A percentile compares a stretch with the other conserved stretches of the same genome.
Evolutionary conservation across 2,888 invertebrate genomes (phyloP).

Genomic region (Chrysolina haemoptera): DNA sequence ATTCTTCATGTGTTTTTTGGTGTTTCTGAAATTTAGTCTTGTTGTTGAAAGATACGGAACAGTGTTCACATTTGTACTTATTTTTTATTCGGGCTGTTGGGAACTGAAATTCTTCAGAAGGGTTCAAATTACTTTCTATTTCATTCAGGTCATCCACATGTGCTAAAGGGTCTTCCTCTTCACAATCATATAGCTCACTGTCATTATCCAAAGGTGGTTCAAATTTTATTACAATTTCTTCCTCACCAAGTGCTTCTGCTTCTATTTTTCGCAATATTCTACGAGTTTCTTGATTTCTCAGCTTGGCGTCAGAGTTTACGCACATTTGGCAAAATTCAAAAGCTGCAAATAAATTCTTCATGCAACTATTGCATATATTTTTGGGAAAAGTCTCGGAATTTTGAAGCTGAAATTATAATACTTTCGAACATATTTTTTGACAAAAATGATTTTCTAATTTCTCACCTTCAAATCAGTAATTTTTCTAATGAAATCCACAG

Average conservation of each 20-base stretch:
- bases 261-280: conserved; percentile 55
- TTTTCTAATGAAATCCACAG: conserved; percentile 50
- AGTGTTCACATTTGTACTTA: conserved; percentile 55
- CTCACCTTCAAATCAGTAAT: conserved; percentile 53
- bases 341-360: conserved; percentile 37
- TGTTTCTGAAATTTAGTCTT: conserved; percentile 56
- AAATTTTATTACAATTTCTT: conserved; percentile 44
- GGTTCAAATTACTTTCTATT: conserved; percentile 20
- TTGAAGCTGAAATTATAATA: conserved; percentile 46
- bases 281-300: conserved; percentile 54
- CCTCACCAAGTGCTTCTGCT: conserved; percentile 53
- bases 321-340: conserved; percentile 52
- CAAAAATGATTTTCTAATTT: conserved; percentile 29
- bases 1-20: conserved; percentile 54
- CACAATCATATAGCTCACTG: conserved; percentile 34
- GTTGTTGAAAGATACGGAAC: conserved; percentile 54
- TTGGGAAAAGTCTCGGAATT: conserved; percentile 51
- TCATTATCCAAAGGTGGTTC: conserved; percentile 32
- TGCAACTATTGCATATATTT: conserved; percentile 51
- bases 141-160: conserved; percentile 28
- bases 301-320: conserved; percentile 50
- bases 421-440: background rate
- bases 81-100: conserved; percentile 39
- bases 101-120: conserved; percentile 18
- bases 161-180: conserved; percentile 22